Conservation (phyloP, 2,888 invertebrate genomes). For the Ophion ventricosus region DNA sequence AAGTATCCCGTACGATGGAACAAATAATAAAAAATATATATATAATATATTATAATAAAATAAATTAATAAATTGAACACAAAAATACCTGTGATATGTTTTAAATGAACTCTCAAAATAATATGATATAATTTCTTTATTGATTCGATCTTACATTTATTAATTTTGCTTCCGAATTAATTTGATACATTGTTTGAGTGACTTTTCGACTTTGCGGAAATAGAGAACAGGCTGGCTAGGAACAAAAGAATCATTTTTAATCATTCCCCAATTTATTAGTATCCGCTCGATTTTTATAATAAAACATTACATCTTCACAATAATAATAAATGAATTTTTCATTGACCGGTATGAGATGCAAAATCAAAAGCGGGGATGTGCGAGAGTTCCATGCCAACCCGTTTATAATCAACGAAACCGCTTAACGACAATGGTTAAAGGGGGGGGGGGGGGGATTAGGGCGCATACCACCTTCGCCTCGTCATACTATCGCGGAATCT, state of each 20-base stretch:
- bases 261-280: neutral
- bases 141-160: too few relatives aligned
- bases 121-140: too few relatives aligned
- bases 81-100: too few relatives aligned
- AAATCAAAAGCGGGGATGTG: constrained; percentile 47
- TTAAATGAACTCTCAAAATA: too few relatives aligned
- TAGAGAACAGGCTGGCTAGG: too few relatives aligned
- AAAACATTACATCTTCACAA: neutral
- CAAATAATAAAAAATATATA: too few relatives aligned
- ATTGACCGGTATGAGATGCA: constrained; percentile 49
- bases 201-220: too few relatives aligned
- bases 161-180: too few relatives aligned
- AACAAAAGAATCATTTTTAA: neutral
- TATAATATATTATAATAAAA: too few relatives aligned
- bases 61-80: too few relatives aligned
- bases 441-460: constrained; percentile 46
- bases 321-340: constrained; percentile 26
- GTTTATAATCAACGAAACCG: constrained; percentile 66
- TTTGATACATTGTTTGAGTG: too few relatives aligned
- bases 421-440: constrained; percentile 69
- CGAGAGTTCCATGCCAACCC: constrained; percentile 53
- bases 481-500: constrained; percentile 75
- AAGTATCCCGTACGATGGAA: too few relatives aligned
- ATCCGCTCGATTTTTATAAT: neutral
- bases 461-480: constrained; percentile 71